Evolutionary conservation across 1,140 invertebrate genomes (phyloP).

Genomic region (Delia radicum): DNA sequence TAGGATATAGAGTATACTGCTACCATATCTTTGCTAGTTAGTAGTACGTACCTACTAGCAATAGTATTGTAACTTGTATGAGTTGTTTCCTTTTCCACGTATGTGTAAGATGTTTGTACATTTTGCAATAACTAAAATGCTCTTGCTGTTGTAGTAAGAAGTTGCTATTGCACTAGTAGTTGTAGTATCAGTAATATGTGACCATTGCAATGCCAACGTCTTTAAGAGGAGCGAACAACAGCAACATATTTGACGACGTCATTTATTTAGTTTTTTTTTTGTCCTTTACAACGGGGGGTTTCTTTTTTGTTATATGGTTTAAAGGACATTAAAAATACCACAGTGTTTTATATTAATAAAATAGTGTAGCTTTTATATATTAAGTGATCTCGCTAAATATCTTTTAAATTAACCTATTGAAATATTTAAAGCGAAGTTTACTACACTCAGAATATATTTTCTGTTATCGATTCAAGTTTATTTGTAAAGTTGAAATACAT

Average conservation of each 20-base stretch:
- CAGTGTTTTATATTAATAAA: not conserved
- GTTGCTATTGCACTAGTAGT: not conserved
- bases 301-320: not conserved
- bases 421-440: no score
- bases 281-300: not conserved
- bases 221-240: not conserved
- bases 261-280: not conserved
- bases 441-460: no score
- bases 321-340: not conserved
- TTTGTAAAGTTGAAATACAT: no score
- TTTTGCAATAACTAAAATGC: not conserved
- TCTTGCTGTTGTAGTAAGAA: not conserved
- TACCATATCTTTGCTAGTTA: not conserved
- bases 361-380: no score
- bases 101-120: not conserved
- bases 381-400: no score
- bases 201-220: slow-evolving; percentile 3
- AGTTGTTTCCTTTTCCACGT: not conserved
- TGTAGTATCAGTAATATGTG: not conserved
- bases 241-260: not conserved
- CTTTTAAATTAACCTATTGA: no score
- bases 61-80: not conserved
- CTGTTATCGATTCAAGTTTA: no score
- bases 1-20: not conserved
- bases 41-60: not conserved